Evolutionary conservation across 2,888 invertebrate genomes (phyloP).

Genomic region (Temnothorax ravouxi): DNA sequence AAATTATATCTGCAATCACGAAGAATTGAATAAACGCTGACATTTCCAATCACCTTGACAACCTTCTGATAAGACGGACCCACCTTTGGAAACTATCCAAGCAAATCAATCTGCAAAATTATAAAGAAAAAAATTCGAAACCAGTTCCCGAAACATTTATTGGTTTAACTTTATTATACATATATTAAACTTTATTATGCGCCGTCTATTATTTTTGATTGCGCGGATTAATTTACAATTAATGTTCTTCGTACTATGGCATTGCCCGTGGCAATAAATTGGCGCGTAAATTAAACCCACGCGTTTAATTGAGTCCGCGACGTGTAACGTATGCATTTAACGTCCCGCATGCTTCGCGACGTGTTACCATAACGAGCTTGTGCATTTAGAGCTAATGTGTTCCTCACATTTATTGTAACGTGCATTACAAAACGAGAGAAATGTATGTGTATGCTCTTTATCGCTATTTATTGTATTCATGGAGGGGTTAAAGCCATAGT

Average conservation of each 20-base stretch:
- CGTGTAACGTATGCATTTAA: conserved; percentile 11
- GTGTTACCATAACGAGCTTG: conserved; percentile 35
- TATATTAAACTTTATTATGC: not conserved
- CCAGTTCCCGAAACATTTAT: too few species aligned
- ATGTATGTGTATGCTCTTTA: not conserved
- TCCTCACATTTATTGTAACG: conserved; percentile 15
- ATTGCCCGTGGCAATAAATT: conserved; percentile 30
- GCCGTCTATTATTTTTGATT: conserved; percentile 13
- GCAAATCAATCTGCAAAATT: too few species aligned
- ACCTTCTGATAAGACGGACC: too few species aligned
- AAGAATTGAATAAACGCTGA: too few species aligned
- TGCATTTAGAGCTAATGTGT: conserved; percentile 24
- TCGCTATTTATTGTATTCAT: not conserved
- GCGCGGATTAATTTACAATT: conserved; percentile 23
- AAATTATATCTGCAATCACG: too few species aligned
- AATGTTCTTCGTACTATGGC: not conserved
- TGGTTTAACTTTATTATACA: too few species aligned
- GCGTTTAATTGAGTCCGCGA: conserved; percentile 18
- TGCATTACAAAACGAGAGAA: conserved; percentile 16
- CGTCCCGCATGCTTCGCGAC: conserved; percentile 23
- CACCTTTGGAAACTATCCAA: too few species aligned
- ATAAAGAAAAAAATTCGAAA: too few species aligned
- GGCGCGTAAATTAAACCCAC: conserved; percentile 20
- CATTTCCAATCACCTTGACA: too few species aligned
- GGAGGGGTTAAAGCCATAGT: too few species aligned